Evolutionary conservation across 2,113 vertebrate genomes (phyloP).

Genomic region (Mobula hypostoma): DNA sequence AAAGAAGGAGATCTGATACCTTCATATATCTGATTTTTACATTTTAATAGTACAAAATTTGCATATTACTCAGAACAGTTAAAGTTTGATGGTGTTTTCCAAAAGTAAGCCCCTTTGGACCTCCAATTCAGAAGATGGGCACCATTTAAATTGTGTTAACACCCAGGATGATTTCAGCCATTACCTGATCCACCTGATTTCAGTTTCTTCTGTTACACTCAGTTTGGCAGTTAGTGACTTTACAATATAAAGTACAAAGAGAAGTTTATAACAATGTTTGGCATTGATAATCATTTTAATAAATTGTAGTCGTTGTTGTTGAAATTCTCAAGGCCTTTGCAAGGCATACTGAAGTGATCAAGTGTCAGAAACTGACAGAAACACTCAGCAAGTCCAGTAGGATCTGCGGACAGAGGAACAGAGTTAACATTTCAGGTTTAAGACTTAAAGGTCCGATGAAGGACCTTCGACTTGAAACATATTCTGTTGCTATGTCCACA

Average conservation of each 20-base stretch:
- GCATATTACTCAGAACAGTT: background rate
- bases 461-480: no score
- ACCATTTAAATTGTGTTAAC: background rate
- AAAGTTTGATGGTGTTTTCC: background rate
- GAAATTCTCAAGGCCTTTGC: background rate
- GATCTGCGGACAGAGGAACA: no score
- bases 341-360: background rate
- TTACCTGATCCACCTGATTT: background rate
- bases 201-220: background rate
- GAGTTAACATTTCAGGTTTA: no score
- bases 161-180: background rate
- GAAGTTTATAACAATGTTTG: background rate
- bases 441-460: no score
- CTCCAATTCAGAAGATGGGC: background rate
- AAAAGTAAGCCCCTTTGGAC: background rate
- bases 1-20: background rate
- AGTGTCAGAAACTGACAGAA: background rate
- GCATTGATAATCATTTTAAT: background rate
- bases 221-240: background rate
- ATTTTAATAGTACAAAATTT: background rate
- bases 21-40: background rate
- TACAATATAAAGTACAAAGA: background rate
- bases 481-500: no score
- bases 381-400: no score
- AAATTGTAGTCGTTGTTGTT: background rate